These are phyloP conservation scores for Tuberolachnus salignus DNA, from an alignment of 2,888 invertebrate species.

Conservation along the genomic window DNA sequence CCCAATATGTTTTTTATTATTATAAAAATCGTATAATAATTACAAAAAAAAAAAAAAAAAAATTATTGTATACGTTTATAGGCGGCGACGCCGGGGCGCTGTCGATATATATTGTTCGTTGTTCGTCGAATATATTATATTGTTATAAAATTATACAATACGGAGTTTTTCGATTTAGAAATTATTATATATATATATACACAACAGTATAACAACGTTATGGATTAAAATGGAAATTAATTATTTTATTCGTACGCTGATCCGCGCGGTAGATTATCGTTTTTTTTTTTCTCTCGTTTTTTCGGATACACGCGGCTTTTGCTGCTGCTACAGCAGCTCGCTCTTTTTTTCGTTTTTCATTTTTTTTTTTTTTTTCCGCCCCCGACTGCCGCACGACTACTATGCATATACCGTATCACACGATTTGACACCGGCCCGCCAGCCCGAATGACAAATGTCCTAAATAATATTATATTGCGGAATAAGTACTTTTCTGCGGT, in stretches of 20 bases:
- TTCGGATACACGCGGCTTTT: too few relatives aligned
- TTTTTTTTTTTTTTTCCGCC: neutral
- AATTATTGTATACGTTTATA: too few relatives aligned
- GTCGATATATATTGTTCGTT: neutral
- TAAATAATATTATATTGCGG: neutral
- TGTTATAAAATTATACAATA: too few relatives aligned
- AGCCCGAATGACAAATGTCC: slow-evolving; percentile 14
- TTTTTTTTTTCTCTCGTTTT: neutral
- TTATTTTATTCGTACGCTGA: slow-evolving; percentile 3
- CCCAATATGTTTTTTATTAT: too few relatives aligned
- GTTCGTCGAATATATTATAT: too few relatives aligned
- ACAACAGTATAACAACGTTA: too few relatives aligned
- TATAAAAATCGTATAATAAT: too few relatives aligned
- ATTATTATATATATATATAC: too few relatives aligned
- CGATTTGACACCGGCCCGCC: neutral
- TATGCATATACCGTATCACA: too few relatives aligned
- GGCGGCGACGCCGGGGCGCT: neutral
- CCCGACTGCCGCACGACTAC: neutral
- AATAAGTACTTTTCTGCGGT: slow-evolving; percentile 1
- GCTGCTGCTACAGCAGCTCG: too few relatives aligned
- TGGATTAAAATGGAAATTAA: neutral
- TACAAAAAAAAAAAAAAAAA: too few relatives aligned
- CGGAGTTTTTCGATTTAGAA: neutral
- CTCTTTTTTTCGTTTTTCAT: neutral
- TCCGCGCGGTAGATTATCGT: neutral